These are phyloP conservation scores for Mus spicilegus DNA, from an alignment of 2,113 vertebrate genomes.

Conservation along the genomic window DNA sequence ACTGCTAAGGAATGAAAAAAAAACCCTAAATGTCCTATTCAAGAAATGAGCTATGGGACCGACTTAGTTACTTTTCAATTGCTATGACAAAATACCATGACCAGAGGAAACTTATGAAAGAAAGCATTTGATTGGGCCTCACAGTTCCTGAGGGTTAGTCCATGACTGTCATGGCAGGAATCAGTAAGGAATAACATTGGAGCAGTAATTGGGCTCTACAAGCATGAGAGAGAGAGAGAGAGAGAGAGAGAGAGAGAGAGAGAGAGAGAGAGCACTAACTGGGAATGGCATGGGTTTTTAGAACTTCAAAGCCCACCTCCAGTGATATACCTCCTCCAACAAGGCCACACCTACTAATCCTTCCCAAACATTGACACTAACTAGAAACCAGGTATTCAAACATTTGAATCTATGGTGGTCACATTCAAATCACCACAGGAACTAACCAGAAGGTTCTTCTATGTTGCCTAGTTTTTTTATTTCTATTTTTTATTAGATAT, in stretches of 20 bases:
- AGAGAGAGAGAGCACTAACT: neutral
- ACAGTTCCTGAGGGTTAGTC: neutral
- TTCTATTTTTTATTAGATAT: no score
- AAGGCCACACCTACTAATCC: neutral
- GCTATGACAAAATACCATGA: neutral
- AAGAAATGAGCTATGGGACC: neutral
- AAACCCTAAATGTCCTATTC: neutral
- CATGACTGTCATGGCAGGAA: neutral
- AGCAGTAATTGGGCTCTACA: neutral
- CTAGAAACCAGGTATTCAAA: neutral
- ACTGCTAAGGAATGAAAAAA: neutral
- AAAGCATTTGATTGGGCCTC: neutral
- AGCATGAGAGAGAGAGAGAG: neutral
- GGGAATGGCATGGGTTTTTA: neutral
- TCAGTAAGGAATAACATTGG: neutral
- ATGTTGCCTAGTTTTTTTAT: neutral
- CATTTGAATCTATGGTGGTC: neutral
- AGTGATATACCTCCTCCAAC: neutral
- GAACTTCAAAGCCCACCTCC: neutral
- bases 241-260: no score
- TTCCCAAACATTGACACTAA: neutral
- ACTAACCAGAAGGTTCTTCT: neutral
- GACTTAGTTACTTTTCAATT: neutral
- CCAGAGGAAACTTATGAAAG: neutral
- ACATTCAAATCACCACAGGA: neutral